Conservation (phyloP, 1,140 invertebrate genomes). For the Agrilus planipennis region DNA sequence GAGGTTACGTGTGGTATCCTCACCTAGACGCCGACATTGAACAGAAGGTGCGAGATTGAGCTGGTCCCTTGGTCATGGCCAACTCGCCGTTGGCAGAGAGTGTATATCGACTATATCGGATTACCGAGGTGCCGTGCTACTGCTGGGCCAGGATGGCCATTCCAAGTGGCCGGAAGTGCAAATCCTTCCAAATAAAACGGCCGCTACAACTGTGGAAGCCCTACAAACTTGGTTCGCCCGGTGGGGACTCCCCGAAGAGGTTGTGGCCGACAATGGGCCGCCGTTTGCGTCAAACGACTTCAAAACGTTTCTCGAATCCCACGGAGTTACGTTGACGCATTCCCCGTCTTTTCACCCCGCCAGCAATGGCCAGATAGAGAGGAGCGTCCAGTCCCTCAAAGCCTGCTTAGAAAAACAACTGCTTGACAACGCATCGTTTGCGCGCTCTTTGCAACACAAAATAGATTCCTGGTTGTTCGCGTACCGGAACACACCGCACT, state of each 20-base stretch:
- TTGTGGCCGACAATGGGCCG: constrained; percentile 2
- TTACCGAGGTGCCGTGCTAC: constrained; percentile 9
- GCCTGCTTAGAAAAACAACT: neutral
- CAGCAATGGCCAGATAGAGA: neutral
- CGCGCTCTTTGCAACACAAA: neutral
- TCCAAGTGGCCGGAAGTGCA: neutral
- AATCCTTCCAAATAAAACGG: neutral
- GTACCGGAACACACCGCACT: constrained; percentile 3
- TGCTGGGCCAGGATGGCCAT: neutral
- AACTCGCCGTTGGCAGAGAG: neutral
- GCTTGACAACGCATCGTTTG: too few relatives aligned
- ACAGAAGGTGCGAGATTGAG: neutral
- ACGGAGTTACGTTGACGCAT: neutral
- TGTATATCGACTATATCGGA: neutral
- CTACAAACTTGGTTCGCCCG: neutral
- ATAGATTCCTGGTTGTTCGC: constrained; percentile 3
- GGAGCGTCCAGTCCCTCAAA: neutral
- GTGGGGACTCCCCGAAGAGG: neutral
- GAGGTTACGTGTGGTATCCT: constrained; percentile 21
- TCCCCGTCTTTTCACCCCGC: neutral
- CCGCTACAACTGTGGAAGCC: neutral
- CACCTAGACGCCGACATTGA: constrained; percentile 15
- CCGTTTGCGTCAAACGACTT: neutral
- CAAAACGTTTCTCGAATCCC: neutral
- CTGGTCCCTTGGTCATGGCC: neutral